Evolutionary conservation across 1,140 invertebrate genomes (phyloP).

Genomic region (Chrysomallon squamiferum): DNA sequence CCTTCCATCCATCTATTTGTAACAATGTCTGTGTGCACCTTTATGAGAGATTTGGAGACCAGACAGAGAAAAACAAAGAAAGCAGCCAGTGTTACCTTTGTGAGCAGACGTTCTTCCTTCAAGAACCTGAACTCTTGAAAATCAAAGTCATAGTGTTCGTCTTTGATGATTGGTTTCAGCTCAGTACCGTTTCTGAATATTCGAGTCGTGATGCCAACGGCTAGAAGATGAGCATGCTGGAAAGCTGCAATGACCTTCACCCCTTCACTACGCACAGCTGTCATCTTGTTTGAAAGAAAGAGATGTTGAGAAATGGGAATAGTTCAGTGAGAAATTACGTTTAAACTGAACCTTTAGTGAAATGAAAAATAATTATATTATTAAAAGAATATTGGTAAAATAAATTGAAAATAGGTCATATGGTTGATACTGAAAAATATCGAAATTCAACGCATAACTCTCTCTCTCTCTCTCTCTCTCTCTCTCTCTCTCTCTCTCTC

Average conservation of each 20-base stretch:
- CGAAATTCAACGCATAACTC: too few relatives aligned
- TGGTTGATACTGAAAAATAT: background rate
- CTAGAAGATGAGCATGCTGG: constrained; percentile 34
- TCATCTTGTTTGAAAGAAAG: background rate
- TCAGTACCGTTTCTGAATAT: constrained; percentile 36
- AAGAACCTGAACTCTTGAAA: constrained; percentile 29
- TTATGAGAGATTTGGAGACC: too few relatives aligned
- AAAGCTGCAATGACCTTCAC: constrained; percentile 28
- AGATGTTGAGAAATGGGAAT: background rate
- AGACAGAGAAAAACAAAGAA: too few relatives aligned
- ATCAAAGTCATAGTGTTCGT: constrained; percentile 38
- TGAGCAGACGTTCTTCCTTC: constrained; percentile 20
- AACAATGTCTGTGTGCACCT: too few relatives aligned
- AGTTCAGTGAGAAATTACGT: background rate
- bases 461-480: too few relatives aligned
- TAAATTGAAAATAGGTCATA: background rate
- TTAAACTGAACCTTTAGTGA: background rate
- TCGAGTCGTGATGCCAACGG: constrained; percentile 21
- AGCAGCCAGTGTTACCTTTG: too few relatives aligned
- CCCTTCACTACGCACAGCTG: background rate
- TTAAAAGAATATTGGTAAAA: background rate
- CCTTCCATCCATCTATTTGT: too few relatives aligned
- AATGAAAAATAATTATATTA: background rate
- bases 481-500: too few relatives aligned
- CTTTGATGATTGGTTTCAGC: constrained; percentile 22